Evolutionary conservation across 2,113 vertebrate species (phyloP).

Genomic region (Halcyon malimbica): DNA sequence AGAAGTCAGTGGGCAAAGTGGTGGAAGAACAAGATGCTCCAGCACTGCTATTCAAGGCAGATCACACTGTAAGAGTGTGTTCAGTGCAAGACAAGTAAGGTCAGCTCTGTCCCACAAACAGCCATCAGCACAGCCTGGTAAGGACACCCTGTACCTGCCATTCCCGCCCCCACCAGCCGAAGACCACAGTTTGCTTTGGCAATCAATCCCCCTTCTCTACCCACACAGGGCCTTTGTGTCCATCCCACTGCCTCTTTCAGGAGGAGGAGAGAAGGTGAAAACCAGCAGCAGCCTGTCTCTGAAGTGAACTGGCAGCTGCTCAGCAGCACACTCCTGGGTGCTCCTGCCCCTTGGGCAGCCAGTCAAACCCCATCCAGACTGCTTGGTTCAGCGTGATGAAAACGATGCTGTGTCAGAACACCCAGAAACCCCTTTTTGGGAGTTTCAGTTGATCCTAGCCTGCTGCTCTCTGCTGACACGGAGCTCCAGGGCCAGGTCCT

Average conservation of each 20-base stretch:
- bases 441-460: neutral
- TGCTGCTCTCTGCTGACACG: fast-evolving
- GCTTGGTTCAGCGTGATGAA: neutral
- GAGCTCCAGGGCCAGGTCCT: neutral
- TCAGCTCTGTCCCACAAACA: neutral
- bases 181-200: neutral
- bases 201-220: neutral
- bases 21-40: neutral
- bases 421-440: neutral
- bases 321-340: fast-evolving
- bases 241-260: neutral
- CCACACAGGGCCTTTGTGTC: neutral
- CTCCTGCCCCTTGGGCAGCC: neutral
- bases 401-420: neutral
- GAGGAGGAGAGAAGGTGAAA: neutral
- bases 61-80: neutral
- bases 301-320: fast-evolving
- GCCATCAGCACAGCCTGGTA: neutral
- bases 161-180: neutral
- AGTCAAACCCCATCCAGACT: neutral
- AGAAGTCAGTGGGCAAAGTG: neutral
- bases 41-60: neutral
- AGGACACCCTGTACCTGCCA: neutral
- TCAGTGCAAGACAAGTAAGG: neutral
- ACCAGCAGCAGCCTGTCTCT: neutral